phyloP scores from a whole-genome alignment of 2,888 invertebrate genomes.

The Drosophila picticornis region DNA sequence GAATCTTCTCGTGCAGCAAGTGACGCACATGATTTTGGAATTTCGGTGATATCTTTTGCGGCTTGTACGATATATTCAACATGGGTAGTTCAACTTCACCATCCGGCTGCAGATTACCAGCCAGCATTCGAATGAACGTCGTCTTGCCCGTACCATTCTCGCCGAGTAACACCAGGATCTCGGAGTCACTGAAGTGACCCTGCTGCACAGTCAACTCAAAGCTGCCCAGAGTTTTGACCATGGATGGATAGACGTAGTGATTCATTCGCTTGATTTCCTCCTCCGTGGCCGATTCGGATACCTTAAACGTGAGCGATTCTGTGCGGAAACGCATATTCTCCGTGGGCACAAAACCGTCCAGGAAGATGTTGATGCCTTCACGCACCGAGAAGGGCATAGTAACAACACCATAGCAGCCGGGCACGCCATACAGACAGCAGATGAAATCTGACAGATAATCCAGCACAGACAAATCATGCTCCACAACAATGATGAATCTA shows the following conservation, averaged over 20 bases:
- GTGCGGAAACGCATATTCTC: constrained; percentile 99
- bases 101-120: constrained; percentile 97
- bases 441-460: constrained; percentile 99
- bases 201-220: constrained; percentile 92
- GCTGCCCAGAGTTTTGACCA: constrained; percentile 92
- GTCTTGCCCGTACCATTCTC: constrained; percentile 99
- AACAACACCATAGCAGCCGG: constrained; percentile 99
- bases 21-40: constrained; percentile 96
- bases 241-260: constrained; percentile 97
- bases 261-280: constrained; percentile 99
- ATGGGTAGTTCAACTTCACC: constrained; percentile 89
- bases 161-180: constrained; percentile 97
- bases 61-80: constrained; percentile 99
- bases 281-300: constrained; percentile 98
- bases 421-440: constrained; percentile 98
- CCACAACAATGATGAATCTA: constrained; percentile 99
- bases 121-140: constrained; percentile 99
- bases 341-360: constrained; percentile 99
- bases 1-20: constrained; percentile 97
- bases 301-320: constrained; percentile 98
- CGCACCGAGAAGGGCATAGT: constrained; percentile 99
- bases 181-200: constrained; percentile 99
- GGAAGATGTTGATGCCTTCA: constrained; percentile 99
- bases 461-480: constrained; percentile 99
- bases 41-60: constrained; percentile 99